Percentiles rank a stretch among this genome's conserved stretches.
These are phyloP conservation scores for Epizoanthus fatuus DNA, from an alignment of 92 coral and sea anemone genomes.

Conservation along the genomic window DNA sequence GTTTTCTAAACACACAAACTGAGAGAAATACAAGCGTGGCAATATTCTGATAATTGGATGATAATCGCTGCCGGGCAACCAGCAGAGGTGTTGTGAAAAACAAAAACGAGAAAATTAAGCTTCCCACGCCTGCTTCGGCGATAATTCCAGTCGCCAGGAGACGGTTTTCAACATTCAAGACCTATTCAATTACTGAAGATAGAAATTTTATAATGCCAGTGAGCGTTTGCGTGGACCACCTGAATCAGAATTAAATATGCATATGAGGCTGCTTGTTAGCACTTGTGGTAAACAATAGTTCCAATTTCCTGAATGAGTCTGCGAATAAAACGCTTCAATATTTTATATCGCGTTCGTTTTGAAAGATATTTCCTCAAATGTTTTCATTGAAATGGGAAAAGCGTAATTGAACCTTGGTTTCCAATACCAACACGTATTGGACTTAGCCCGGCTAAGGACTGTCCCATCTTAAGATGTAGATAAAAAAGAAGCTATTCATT, in stretches of 20 bases:
- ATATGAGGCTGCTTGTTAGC: constrained; percentile 1
- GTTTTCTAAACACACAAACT: constrained; percentile 31
- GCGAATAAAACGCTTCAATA: constrained; percentile 32
- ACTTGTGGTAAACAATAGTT: constrained; percentile 24
- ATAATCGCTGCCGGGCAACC: constrained; percentile 29
- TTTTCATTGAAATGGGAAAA: constrained; percentile 22
- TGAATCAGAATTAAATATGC: constrained; percentile 13
- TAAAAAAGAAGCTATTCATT: not conserved
- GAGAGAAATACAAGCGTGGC: not conserved
- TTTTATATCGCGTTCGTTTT: constrained; percentile 34
- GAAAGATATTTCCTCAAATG: constrained; percentile 19
- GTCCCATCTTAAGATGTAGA: not conserved
- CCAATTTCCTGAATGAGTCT: constrained; percentile 18
- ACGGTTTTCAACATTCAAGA: constrained; percentile 25
- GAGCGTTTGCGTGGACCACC: constrained; percentile 29
- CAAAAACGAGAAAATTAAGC: constrained; percentile 24
- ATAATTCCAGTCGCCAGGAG: constrained; percentile 39
- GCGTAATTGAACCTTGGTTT: constrained; percentile 1
- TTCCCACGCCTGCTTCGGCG: constrained; percentile 34
- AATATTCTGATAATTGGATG: constrained; percentile 24
- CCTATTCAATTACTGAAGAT: constrained; percentile 35
- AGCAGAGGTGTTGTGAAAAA: constrained; percentile 5
- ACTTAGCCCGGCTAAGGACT: no score
- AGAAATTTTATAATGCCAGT: constrained; percentile 12
- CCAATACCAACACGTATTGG: not conserved